Evolutionary conservation across 2,888 invertebrate genomes (phyloP), one percentile per base, ranked within the genome.

Genomic region (Thysanoteuthis rhombus): DNA sequence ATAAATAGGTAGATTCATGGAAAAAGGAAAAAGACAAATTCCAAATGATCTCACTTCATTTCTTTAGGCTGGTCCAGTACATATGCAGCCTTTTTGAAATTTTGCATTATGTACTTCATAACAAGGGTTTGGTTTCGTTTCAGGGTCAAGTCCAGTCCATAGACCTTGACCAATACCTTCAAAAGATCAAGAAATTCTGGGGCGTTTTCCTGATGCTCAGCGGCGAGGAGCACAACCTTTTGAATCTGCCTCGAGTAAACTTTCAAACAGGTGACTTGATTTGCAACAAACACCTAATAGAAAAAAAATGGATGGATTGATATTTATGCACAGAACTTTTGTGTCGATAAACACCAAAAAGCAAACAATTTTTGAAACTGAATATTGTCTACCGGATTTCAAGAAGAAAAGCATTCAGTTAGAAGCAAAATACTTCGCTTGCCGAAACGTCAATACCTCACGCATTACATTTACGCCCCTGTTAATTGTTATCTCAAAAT

Each of bases 31-130:
- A 12, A 75, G 1, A 32, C 3, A n/a, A 32, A 12, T 75, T 19
- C 32, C 32, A 58, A 42, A 40, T 16, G 0, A 25, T 42, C 45
- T 45, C 58, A 96, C 95, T 95, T 95, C 32, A 95, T 92, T 52
- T 96, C 96, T 92, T 96, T 93, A 10, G 96, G 95, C 93, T 96
- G 96, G 94, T 97, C 97, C 40, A 97, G 95, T 3, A 97, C 95
- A 94, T 96, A 96, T 0, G 96, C 97, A 16, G 96, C 96, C 94
- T 96, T 96, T 93, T 96, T 96, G 95, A 96, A 97, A 94, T 96
- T 96, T 94, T 97, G 97, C 96, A 97, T 96, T 93, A 97, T 96
- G 94, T 96, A 97, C 94, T 97, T 97, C 96, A 97, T 97, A 16
- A 97, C 97, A 32, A 97, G 95, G 0, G 96, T 96, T 94, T 97